phyloP scores from a whole-genome alignment of 2,797 vertebrate species.

The Galago senegalensis region DNA sequence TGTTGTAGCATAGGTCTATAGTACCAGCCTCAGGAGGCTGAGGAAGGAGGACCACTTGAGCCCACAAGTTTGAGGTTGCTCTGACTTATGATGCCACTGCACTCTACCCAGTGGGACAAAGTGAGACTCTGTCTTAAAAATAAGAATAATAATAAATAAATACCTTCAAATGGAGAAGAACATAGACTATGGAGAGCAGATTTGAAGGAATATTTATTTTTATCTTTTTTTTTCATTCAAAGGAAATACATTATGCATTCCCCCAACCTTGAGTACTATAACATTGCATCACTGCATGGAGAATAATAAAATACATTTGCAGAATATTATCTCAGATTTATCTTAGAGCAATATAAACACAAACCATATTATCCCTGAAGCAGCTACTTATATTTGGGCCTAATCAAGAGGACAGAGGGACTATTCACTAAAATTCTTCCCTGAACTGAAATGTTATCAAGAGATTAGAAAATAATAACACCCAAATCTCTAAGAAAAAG shows the following conservation, averaged over 20 bases:
- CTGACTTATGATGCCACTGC: too few relatives aligned
- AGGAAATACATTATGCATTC: slow-evolving; percentile 14
- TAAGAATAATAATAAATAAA: too few relatives aligned
- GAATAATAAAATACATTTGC: slow-evolving; percentile 3
- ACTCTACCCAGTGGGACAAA: too few relatives aligned
- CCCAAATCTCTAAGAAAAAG: slow-evolving; percentile 15
- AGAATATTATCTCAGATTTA: slow-evolving; percentile 17
- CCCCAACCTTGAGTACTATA: neutral
- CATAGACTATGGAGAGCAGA: neutral
- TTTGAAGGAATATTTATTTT: neutral
- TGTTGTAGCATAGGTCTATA: too few relatives aligned
- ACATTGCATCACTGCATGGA: neutral
- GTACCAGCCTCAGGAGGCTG: too few relatives aligned
- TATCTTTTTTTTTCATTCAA: neutral
- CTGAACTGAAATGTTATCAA: slow-evolving; percentile 26
- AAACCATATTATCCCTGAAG: slow-evolving; percentile 16
- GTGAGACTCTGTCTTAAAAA: too few relatives aligned
- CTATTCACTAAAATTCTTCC: slow-evolving; percentile 26
- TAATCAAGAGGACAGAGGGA: slow-evolving; percentile 9
- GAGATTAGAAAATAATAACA: slow-evolving; percentile 61
- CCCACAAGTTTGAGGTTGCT: too few relatives aligned
- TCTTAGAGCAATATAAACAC: neutral
- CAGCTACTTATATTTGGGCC: neutral
- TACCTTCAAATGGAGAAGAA: slow-evolving; percentile 1
- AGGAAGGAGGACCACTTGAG: too few relatives aligned